phyloP scores from a whole-genome alignment of 2,113 vertebrate species.

The Silurus meridionalis region DNA sequence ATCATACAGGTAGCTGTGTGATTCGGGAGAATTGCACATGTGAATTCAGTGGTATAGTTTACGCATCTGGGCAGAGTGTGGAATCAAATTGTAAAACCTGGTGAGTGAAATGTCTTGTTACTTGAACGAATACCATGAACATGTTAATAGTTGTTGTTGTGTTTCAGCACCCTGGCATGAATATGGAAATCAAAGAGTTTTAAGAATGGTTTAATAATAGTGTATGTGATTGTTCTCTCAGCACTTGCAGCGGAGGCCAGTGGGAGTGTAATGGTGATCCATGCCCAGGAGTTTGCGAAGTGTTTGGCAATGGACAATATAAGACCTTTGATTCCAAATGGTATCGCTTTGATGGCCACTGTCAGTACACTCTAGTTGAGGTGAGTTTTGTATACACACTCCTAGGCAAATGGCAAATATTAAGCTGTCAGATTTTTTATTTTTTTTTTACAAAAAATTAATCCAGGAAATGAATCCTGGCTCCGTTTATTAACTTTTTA shows the following conservation, averaged over 20 bases:
- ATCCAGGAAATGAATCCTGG: too few relatives aligned
- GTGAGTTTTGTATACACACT: conserved; percentile 54
- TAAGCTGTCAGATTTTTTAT: too few relatives aligned
- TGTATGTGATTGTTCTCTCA: conserved; percentile 42
- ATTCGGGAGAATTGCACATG: conserved; percentile 67
- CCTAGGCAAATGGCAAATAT: too few relatives aligned
- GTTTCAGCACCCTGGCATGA: neutral
- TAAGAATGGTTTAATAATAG: neutral
- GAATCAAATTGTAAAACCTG: conserved; percentile 65
- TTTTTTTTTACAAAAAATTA: too few relatives aligned
- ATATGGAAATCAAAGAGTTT: neutral
- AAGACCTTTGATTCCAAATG: conserved; percentile 75
- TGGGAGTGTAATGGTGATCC: conserved; percentile 65
- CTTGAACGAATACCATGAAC: neutral
- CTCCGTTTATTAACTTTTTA: too few relatives aligned
- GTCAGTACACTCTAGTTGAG: conserved; percentile 72
- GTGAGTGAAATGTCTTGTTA: conserved; percentile 48
- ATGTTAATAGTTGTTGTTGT: neutral
- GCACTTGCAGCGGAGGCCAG: conserved; percentile 62
- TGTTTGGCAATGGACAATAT: conserved; percentile 76
- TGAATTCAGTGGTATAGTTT: conserved; percentile 61
- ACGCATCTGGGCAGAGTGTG: conserved; percentile 60
- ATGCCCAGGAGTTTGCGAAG: conserved; percentile 70
- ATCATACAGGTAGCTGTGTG: conserved; percentile 68
- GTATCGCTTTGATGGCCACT: conserved; percentile 72